Conservation (phyloP, 2,888 invertebrate genomes). For the Amblyteles armatorius region DNA sequence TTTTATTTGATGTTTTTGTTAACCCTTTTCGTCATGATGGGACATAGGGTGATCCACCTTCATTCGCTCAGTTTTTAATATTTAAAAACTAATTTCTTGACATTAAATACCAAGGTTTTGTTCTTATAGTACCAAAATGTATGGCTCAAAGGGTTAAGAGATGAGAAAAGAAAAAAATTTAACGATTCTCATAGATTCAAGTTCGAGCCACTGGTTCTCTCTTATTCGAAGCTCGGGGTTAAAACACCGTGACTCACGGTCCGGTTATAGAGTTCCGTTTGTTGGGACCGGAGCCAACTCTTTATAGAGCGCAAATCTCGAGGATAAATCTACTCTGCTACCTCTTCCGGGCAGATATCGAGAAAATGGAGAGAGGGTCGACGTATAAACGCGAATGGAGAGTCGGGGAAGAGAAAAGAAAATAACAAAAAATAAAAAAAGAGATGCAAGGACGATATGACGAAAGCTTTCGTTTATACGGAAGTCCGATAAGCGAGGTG, state of each 20-base stretch:
- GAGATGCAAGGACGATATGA: neutral
- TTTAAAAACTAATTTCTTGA: too few relatives aligned
- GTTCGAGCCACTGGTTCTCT: neutral
- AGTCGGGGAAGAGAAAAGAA: neutral
- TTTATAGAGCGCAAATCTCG: conserved; percentile 22
- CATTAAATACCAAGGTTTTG: too few relatives aligned
- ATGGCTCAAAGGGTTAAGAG: too few relatives aligned
- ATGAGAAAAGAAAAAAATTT: too few relatives aligned
- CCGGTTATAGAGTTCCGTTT: conserved; percentile 6
- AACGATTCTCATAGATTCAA: too few relatives aligned
- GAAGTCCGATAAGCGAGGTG: conserved; percentile 5
- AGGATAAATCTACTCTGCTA: conserved; percentile 8
- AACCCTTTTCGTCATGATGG: too few relatives aligned
- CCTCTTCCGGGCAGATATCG: conserved; percentile 11
- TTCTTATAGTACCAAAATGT: too few relatives aligned
- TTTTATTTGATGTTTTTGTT: too few relatives aligned
- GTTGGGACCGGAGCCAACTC: conserved; percentile 27
- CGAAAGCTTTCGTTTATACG: neutral
- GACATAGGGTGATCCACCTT: too few relatives aligned
- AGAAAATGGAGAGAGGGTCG: neutral
- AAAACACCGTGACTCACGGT: conserved; percentile 1
- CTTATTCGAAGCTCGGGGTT: neutral
- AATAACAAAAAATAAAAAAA: too few relatives aligned
- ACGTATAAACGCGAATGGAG: neutral
- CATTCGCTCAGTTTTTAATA: too few relatives aligned